Conservation (phyloP, 2,797 vertebrate species). For the Schizothorax lantsangensis region DNA sequence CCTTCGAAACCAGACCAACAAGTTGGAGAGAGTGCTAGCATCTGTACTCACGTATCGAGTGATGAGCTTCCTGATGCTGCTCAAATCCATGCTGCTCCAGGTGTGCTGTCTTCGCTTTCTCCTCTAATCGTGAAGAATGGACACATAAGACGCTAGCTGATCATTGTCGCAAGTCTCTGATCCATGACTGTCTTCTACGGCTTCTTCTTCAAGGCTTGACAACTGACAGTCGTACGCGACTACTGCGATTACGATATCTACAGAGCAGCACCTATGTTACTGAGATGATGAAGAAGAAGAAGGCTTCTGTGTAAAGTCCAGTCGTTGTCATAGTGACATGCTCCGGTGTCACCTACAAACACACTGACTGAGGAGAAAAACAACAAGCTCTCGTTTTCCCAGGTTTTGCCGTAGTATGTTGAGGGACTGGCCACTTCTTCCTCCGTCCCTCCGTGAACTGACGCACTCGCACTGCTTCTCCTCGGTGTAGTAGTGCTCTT, state of each 20-base stretch:
- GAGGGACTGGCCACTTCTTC: slow-evolving; percentile 48
- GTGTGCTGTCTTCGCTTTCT: slow-evolving; percentile 45
- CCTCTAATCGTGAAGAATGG: slow-evolving; percentile 51
- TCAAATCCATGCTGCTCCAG: slow-evolving; percentile 87
- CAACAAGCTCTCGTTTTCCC: slow-evolving; percentile 2
- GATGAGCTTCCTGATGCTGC: slow-evolving; percentile 88
- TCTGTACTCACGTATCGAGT: slow-evolving; percentile 90
- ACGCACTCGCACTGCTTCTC: slow-evolving; percentile 24
- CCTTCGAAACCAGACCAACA: slow-evolving; percentile 51
- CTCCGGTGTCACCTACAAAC: slow-evolving; percentile 22
- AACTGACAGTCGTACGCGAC: slow-evolving; percentile 52
- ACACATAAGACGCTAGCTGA: slow-evolving; percentile 66
- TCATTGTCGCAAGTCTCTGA: slow-evolving; percentile 62
- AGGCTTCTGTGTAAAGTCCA: slow-evolving; percentile 45
- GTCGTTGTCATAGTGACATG: slow-evolving; percentile 53
- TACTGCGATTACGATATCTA: slow-evolving; percentile 37
- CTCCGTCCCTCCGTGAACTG: slow-evolving; percentile 39
- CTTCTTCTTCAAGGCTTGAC: slow-evolving; percentile 45
- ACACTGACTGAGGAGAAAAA: neutral
- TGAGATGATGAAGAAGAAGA: slow-evolving; percentile 13
- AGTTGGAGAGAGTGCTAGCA: slow-evolving; percentile 43
- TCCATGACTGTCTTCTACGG: slow-evolving; percentile 71
- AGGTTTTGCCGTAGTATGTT: slow-evolving; percentile 5
- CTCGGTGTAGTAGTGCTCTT: slow-evolving; percentile 51
- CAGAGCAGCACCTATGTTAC: slow-evolving; percentile 41